phyloP scores from a whole-genome alignment of 2,888 invertebrate species.

The Mimachlamys varia region DNA sequence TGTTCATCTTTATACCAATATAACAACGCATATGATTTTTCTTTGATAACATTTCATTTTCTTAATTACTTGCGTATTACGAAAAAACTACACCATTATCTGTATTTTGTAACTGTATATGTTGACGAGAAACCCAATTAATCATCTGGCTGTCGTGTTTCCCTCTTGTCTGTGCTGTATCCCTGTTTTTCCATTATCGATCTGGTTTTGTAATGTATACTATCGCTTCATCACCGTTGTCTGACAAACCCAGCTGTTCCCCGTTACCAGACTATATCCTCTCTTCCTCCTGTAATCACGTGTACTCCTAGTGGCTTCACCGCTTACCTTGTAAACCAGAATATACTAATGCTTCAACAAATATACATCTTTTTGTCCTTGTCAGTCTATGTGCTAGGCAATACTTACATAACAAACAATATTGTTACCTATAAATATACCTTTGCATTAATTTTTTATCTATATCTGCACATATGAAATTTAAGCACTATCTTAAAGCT shows the following conservation, averaged over 20 bases:
- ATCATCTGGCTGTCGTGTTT: neutral
- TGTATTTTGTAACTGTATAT: too few species aligned
- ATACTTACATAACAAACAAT: neutral
- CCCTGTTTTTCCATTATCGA: constrained; percentile 6
- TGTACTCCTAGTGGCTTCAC: neutral
- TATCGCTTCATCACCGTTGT: neutral
- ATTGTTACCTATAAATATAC: neutral
- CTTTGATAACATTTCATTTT: too few species aligned
- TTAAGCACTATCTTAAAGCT: too few species aligned
- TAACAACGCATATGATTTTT: too few species aligned
- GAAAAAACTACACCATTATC: too few species aligned
- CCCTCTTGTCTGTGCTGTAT: neutral
- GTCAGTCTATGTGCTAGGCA: neutral
- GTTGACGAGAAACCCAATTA: neutral
- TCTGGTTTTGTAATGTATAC: constrained; percentile 25
- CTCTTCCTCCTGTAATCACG: neutral
- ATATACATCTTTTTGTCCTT: neutral
- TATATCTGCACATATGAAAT: too few species aligned
- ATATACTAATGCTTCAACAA: neutral
- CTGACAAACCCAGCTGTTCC: constrained; percentile 4
- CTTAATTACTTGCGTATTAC: too few species aligned
- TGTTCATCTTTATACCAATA: too few species aligned
- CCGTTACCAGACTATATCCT: neutral
- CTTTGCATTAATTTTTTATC: too few species aligned
- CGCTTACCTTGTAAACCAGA: neutral